These are phyloP conservation scores for Pangasius djambal DNA, from an alignment of 2,797 vertebrate genomes.

Conservation along the genomic window DNA sequence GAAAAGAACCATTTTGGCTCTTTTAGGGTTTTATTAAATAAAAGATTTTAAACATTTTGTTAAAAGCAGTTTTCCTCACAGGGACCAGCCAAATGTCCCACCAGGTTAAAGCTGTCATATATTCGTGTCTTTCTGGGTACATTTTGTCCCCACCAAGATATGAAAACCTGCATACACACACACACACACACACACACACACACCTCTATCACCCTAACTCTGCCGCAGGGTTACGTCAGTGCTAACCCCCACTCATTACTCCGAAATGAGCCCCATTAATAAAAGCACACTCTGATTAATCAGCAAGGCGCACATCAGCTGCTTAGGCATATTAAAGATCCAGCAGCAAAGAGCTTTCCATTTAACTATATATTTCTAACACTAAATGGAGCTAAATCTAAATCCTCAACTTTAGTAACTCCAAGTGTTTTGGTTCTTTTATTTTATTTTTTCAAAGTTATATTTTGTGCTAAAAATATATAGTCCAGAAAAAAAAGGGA, in stretches of 20 bases:
- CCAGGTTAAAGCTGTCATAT: neutral
- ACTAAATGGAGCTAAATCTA: neutral
- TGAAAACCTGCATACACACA: neutral
- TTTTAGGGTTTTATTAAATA: neutral
- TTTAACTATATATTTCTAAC: conserved; percentile 11
- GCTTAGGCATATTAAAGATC: conserved; percentile 61
- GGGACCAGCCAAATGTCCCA: neutral
- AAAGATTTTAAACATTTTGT: neutral
- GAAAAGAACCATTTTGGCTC: neutral
- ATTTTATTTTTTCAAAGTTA: neutral
- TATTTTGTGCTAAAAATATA: neutral
- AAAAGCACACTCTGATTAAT: conserved; percentile 64
- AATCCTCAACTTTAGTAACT: neutral
- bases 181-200: conserved; percentile 27
- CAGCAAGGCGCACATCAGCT: conserved; percentile 55
- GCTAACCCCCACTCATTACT: conserved; percentile 75
- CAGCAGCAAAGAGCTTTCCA: conserved; percentile 48
- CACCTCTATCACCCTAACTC: conserved; percentile 68
- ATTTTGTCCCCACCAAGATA: neutral
- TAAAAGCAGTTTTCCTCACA: neutral
- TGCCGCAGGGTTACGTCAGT: conserved; percentile 68
- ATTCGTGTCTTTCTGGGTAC: neutral
- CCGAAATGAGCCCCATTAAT: conserved; percentile 70
- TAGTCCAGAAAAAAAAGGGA: neutral
- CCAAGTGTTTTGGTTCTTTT: neutral